Evolutionary conservation across 1,140 invertebrate species (phyloP).

Genomic region (Lepidurus arcticus): DNA sequence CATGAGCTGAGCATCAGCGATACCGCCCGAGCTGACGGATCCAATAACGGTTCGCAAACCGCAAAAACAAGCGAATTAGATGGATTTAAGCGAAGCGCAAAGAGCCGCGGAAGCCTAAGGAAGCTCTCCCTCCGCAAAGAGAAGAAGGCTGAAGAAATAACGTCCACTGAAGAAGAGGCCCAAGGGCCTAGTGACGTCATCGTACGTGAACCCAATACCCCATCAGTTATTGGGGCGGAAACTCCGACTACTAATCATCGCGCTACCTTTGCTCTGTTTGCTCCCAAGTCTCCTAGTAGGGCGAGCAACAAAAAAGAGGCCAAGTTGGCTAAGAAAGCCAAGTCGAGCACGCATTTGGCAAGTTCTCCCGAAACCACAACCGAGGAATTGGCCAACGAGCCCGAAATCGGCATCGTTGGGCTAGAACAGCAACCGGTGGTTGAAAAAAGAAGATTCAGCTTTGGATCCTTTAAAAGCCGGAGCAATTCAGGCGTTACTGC

Average conservation of each 20-base stretch:
- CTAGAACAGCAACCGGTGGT: conserved; percentile 3
- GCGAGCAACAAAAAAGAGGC: neutral
- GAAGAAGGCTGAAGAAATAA: neutral
- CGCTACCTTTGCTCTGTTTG: neutral
- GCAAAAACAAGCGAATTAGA: neutral
- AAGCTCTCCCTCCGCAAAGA: neutral
- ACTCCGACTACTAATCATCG: neutral
- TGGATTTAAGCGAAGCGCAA: neutral
- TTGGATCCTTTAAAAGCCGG: neutral
- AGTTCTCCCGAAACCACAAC: neutral
- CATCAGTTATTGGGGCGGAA: neutral
- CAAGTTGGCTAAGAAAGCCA: neutral
- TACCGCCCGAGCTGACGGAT: neutral
- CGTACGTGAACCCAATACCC: neutral
- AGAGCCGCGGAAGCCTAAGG: neutral
- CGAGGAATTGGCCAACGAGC: neutral
- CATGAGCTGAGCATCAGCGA: neutral
- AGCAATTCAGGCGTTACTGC: neutral
- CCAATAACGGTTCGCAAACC: neutral
- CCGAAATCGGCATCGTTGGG: neutral
- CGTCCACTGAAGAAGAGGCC: neutral
- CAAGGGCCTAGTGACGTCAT: neutral
- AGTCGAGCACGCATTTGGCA: neutral
- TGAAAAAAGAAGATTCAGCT: conserved; percentile 10
- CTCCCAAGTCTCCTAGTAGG: neutral